A percentile compares a stretch with the other conserved stretches of the same genome.
phyloP scores from a whole-genome alignment of 2,797 vertebrate species.

The Poecilia picta region DNA sequence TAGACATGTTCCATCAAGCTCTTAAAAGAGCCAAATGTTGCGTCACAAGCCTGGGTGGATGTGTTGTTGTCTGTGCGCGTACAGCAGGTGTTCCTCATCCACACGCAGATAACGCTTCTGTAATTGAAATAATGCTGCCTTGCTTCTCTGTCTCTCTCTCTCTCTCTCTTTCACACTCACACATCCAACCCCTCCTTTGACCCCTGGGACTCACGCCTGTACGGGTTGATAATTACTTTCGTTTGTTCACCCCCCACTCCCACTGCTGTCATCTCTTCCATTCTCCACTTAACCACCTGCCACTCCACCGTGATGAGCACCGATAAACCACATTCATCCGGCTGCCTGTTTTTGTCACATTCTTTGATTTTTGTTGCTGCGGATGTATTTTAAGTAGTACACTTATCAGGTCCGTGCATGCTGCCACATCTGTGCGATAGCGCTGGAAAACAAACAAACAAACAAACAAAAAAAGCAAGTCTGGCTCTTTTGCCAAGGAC shows the following conservation, averaged over 20 bases:
- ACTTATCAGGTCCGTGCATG: background rate
- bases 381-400: background rate
- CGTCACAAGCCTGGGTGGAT: constrained; percentile 26
- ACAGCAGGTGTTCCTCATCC: constrained; percentile 61
- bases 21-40: constrained; percentile 59
- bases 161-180: constrained; percentile 17
- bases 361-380: constrained; percentile 12
- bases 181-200: constrained; percentile 45
- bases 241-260: constrained; percentile 54
- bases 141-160: background rate
- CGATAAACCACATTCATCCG: constrained; percentile 52
- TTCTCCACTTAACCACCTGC: constrained; percentile 75
- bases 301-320: constrained; percentile 53
- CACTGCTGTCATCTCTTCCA: constrained; percentile 35
- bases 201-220: constrained; percentile 66
- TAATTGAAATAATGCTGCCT: constrained; percentile 49
- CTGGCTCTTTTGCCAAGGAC: constrained; percentile 36
- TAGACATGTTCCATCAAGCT: constrained; percentile 63
- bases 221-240: constrained; percentile 76
- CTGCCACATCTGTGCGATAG: background rate
- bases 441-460: background rate
- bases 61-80: constrained; percentile 47
- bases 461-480: background rate
- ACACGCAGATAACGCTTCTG: constrained; percentile 59
- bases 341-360: constrained; percentile 39